Evolutionary conservation across 2,797 vertebrate genomes (phyloP).

Genomic region (Peromyscus aztecus): DNA sequence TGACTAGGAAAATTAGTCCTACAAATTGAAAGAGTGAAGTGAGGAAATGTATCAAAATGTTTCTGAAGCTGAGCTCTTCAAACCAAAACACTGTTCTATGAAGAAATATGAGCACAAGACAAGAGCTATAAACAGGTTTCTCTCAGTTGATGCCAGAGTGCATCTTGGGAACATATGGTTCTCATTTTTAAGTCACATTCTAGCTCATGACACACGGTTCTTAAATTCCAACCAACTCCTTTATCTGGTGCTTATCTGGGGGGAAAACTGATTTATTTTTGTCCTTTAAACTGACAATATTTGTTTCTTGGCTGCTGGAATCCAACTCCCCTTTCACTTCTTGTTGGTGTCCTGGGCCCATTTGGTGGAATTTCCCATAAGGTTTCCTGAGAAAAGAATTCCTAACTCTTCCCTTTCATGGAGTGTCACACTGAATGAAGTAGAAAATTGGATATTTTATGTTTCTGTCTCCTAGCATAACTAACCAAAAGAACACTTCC

Average conservation of each 20-base stretch:
- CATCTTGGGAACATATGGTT: background rate
- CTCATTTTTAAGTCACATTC: background rate
- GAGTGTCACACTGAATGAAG: background rate
- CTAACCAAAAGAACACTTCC: background rate
- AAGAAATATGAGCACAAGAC: background rate
- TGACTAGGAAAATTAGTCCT: background rate
- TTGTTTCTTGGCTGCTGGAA: background rate
- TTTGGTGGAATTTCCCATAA: constrained; percentile 24
- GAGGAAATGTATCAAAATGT: background rate
- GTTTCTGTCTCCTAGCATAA: background rate
- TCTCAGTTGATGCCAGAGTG: background rate
- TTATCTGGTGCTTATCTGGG: background rate
- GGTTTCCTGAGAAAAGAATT: background rate
- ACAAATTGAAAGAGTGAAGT: background rate
- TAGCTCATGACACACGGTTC: background rate
- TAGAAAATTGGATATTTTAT: background rate
- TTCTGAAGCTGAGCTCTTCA: background rate
- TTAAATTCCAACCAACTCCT: background rate
- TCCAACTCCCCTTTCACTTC: background rate
- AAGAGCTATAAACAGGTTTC: background rate
- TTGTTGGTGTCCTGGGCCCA: background rate
- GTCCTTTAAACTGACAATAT: background rate
- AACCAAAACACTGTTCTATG: background rate
- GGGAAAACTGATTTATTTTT: background rate
- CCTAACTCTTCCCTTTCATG: background rate